Percentiles rank a stretch among this genome's conserved stretches.
These are phyloP conservation scores for Magallana ariakensis DNA, from an alignment of 1,140 invertebrate genomes.

Conservation along the genomic window DNA sequence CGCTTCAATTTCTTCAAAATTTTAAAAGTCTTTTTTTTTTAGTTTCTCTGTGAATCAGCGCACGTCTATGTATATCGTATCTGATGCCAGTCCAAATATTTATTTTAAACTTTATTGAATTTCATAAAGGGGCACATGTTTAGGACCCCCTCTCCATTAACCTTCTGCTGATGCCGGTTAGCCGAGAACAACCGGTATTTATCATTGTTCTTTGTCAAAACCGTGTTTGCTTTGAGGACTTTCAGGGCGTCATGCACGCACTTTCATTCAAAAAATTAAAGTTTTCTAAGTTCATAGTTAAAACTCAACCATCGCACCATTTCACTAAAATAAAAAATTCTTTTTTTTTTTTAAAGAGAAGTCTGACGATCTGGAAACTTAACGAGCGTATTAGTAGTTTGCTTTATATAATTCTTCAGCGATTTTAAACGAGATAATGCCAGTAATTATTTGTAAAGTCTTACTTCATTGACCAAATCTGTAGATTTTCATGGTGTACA, in stretches of 20 bases:
- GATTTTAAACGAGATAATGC: background rate
- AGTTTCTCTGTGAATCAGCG: background rate
- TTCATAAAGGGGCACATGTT: background rate
- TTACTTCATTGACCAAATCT: too few species aligned
- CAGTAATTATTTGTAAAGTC: background rate
- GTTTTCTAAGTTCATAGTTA: background rate
- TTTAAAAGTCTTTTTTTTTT: background rate
- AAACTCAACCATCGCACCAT: constrained; percentile 2
- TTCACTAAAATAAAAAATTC: background rate
- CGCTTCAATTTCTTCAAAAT: background rate
- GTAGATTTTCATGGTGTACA: too few species aligned
- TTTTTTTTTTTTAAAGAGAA: background rate
- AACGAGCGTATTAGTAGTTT: too few species aligned
- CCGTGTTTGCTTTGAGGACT: background rate
- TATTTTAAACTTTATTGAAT: background rate
- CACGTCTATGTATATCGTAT: background rate
- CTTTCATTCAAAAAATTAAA: background rate
- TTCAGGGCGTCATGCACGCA: background rate
- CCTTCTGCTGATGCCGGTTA: background rate
- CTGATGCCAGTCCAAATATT: background rate
- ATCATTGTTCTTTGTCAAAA: background rate
- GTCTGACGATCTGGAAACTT: background rate
- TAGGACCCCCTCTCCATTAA: background rate
- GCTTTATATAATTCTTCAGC: too few species aligned
- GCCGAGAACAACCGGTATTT: background rate